phyloP scores from a whole-genome alignment of 1,140 invertebrate species.

The Samia ricini region DNA sequence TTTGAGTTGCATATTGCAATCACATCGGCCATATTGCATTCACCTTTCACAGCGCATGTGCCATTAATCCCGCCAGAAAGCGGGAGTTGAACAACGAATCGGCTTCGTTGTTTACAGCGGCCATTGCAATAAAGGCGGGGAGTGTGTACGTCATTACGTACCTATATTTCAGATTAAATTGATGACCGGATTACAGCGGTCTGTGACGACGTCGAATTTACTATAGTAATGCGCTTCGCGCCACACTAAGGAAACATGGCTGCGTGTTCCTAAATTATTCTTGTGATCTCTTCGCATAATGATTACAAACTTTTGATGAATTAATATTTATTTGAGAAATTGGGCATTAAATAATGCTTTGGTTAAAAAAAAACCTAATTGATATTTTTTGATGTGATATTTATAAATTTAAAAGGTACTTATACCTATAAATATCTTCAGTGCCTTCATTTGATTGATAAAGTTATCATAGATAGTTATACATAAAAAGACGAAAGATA shows the following conservation, averaged over 20 bases:
- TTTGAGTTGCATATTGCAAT: not conserved
- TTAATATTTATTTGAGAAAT: not conserved
- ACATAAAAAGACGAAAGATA: too few relatives aligned
- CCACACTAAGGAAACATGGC: not conserved
- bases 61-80: not conserved
- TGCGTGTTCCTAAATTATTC: not conserved
- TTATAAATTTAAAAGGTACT: too few relatives aligned
- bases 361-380: too few relatives aligned
- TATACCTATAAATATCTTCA: too few relatives aligned
- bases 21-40: not conserved
- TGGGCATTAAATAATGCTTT: not conserved
- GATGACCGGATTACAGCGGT: not conserved
- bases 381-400: too few relatives aligned
- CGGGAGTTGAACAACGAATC: not conserved
- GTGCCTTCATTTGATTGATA: too few relatives aligned
- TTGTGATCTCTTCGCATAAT: too few relatives aligned
- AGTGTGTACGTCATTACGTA: not conserved
- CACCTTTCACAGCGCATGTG: not conserved
- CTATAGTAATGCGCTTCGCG: not conserved
- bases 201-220: not conserved
- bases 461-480: too few relatives aligned
- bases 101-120: not conserved
- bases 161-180: not conserved
- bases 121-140: not conserved
- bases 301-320: not conserved